Percentiles rank a stretch among this genome's conserved stretches.
Evolutionary conservation across 2,113 vertebrate genomes (phyloP).

Genomic region (Hucho hucho): DNA sequence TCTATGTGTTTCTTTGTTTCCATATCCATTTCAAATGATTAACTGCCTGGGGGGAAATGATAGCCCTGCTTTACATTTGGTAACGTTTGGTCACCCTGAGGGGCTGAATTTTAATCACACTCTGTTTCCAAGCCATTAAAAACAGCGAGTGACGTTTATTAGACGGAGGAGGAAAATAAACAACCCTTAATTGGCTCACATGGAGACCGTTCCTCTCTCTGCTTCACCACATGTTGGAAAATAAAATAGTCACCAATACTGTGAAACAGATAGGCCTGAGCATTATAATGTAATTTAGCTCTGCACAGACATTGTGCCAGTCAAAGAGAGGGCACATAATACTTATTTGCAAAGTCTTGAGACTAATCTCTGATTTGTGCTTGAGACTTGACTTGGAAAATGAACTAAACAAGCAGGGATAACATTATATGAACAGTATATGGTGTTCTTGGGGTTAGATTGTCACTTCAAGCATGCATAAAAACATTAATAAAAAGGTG

Average conservation of each 20-base stretch:
- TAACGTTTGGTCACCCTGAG: conserved; percentile 47
- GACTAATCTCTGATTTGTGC: too few relatives aligned
- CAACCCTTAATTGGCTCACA: conserved; percentile 65
- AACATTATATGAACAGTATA: too few relatives aligned
- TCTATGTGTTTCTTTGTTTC: conserved; percentile 40
- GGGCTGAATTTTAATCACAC: conserved; percentile 63
- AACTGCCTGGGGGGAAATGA: conserved; percentile 16
- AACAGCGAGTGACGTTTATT: conserved; percentile 66
- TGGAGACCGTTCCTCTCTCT: conserved; percentile 29
- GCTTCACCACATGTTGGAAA: conserved; percentile 44
- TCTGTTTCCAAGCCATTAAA: conserved; percentile 67
- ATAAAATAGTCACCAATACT: conserved; percentile 42
- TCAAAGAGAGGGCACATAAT: too few relatives aligned
- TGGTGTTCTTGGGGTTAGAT: too few relatives aligned
- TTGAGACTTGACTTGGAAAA: too few relatives aligned
- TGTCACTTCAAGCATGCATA: too few relatives aligned
- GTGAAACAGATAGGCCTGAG: too few relatives aligned
- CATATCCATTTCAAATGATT: conserved; percentile 50
- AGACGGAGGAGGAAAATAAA: conserved; percentile 47
- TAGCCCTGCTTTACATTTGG: conserved; percentile 29
- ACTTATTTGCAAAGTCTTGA: too few relatives aligned
- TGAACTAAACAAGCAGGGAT: too few relatives aligned
- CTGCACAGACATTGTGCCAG: too few relatives aligned
- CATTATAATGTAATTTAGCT: too few relatives aligned
- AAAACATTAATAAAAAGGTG: too few relatives aligned